A percentile compares a stretch with the other conserved stretches of the same genome.
Conservation (phyloP, 2,888 invertebrate genomes). For the Pandemis heparana region DNA sequence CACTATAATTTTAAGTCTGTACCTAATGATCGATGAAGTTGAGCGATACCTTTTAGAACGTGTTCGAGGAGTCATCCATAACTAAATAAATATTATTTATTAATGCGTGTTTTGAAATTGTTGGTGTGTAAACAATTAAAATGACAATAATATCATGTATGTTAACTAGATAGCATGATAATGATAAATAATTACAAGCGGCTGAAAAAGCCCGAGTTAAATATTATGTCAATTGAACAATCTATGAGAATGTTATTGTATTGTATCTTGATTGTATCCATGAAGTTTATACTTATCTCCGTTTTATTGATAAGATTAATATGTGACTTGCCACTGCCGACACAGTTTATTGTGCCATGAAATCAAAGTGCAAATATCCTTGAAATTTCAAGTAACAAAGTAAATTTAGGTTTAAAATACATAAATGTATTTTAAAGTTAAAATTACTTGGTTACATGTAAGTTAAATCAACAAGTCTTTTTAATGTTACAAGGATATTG, state of each 20-base stretch:
- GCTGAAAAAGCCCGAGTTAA: constrained; percentile 1
- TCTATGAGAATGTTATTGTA: constrained; percentile 15
- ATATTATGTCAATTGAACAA: constrained; percentile 31
- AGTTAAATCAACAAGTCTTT: neutral
- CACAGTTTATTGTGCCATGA: neutral
- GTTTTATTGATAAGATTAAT: constrained; percentile 24
- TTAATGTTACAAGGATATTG: too few relatives aligned
- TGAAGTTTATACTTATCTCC: constrained; percentile 13
- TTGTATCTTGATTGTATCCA: neutral
- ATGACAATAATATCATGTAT: constrained; percentile 60
- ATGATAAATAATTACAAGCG: constrained; percentile 14
- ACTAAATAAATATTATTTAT: neutral
- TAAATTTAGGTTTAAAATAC: too few relatives aligned
- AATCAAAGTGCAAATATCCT: neutral
- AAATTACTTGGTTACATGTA: neutral
- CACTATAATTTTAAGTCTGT: too few relatives aligned
- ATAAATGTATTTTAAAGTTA: neutral
- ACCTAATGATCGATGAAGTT: neutral
- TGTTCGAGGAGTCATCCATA: neutral
- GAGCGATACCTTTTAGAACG: neutral
- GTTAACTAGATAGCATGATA: constrained; percentile 36
- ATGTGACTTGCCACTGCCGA: constrained; percentile 16
- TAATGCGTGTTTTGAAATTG: constrained; percentile 37
- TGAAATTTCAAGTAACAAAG: neutral
- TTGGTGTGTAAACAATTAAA: constrained; percentile 53